Conservation (phyloP, 2,797 vertebrate species). For the Melanotaenia maccullochi region DNA sequence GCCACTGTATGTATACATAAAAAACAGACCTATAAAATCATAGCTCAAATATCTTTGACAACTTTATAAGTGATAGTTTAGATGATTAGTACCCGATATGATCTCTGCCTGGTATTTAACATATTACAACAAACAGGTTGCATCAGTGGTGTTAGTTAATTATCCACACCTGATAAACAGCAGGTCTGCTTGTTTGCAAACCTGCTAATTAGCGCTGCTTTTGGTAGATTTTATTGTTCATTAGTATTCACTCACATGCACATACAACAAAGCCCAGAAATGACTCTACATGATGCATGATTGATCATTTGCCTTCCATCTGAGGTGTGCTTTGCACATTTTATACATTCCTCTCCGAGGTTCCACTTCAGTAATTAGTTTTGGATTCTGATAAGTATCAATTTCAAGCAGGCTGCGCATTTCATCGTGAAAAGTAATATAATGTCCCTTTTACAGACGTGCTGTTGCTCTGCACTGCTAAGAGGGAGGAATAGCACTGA, state of each 20-base stretch:
- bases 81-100: too few species aligned
- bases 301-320: conserved; percentile 36
- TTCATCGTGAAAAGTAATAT: conserved; percentile 39
- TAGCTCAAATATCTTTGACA: too few species aligned
- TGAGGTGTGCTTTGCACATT: conserved; percentile 35
- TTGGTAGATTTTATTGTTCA: background rate
- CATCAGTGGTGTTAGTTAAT: background rate
- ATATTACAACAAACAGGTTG: background rate
- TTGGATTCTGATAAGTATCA: conserved; percentile 66
- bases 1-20: too few species aligned
- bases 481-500: conserved; percentile 21
- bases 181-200: background rate
- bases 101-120: background rate
- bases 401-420: conserved; percentile 45
- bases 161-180: background rate
- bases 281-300: conserved; percentile 39
- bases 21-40: too few species aligned
- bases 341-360: conserved; percentile 1
- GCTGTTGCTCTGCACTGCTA: conserved; percentile 30
- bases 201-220: background rate
- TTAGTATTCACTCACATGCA: conserved; percentile 16
- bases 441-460: conserved; percentile 63
- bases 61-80: too few species aligned
- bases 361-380: conserved; percentile 54
- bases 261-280: conserved; percentile 18